Evolutionary conservation across 2,113 vertebrate species (phyloP), one percentile per base, ranked within the genome.

Genomic region (Myrmecophaga tridactyla): DNA sequence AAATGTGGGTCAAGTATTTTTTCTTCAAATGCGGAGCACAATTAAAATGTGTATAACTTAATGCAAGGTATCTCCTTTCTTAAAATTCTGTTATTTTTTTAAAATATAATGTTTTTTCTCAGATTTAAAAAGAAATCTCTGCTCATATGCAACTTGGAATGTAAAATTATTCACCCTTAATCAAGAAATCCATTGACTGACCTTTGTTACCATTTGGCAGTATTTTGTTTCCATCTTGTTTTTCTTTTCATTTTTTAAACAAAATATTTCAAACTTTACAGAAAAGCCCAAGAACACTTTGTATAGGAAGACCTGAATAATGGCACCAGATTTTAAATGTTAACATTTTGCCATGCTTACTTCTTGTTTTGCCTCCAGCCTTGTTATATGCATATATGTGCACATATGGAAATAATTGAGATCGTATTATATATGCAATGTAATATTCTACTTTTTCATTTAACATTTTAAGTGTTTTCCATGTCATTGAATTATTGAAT

Each of bases 31-130:
- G 14, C 62, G 63, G 95, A 92, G 82, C 51, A 86, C 23, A 92
- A 1, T 14, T 96, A 51, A 56, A 78, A 76, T 84, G 13, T 56
- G 13, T 82, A 75, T 56, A 31, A 89, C 21, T 56, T 56, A 56
- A 18, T 20, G 53, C 53, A 17, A 56, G 18, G 53, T 41, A 80
- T 92, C n/a, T 95, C 73, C n/a, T 34, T 81, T 96, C 77, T 92
- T 65, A 95, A 88, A 75, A 85, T 96, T 92, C 25, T 95, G 13
- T 90, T 96, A 72, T 94, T 90, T 94, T 48, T 56, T 88, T 20
- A 77, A 95, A 94, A 53, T 60, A 70, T 0, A 63, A 17, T 75
- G 9, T 58, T 75, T 70, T 82, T 70, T 8, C 58, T 92, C 29
- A 94, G 21, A 70, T 12, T 93, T 87, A 90, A 76, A 88, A 73